Evolutionary conservation across 1,140 invertebrate species (phyloP).

Genomic region (Reticulitermes speratus): DNA sequence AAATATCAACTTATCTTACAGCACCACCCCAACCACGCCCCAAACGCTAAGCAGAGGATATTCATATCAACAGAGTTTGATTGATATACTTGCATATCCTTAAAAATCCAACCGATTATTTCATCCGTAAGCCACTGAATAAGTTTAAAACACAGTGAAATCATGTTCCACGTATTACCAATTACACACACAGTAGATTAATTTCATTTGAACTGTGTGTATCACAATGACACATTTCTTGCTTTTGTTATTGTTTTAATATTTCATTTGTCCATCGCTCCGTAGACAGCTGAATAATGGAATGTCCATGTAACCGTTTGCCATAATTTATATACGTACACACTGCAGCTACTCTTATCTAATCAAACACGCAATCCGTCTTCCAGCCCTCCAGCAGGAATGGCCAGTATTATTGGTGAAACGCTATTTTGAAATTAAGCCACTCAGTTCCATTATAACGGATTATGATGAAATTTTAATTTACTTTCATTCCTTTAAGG

Average conservation of each 20-base stretch:
- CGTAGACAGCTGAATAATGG: background rate
- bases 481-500: too few relatives aligned
- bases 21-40: background rate
- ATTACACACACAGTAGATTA: background rate
- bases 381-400: background rate
- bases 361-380: background rate
- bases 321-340: background rate
- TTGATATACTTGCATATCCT: background rate
- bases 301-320: background rate
- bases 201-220: background rate
- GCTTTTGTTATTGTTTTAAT: background rate
- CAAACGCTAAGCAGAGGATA: background rate
- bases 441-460: background rate
- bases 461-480: background rate
- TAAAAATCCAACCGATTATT: background rate
- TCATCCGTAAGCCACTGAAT: background rate
- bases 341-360: background rate
- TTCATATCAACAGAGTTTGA: background rate
- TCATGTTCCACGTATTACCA: background rate
- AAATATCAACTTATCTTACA: background rate
- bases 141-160: background rate
- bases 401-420: background rate
- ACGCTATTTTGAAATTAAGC: slow-evolving; percentile 15
- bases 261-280: slow-evolving; percentile 9
- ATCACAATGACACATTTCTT: background rate